These are phyloP conservation scores for Euthynnus affinis DNA, from an alignment of 2,797 vertebrate species.

Conservation along the genomic window DNA sequence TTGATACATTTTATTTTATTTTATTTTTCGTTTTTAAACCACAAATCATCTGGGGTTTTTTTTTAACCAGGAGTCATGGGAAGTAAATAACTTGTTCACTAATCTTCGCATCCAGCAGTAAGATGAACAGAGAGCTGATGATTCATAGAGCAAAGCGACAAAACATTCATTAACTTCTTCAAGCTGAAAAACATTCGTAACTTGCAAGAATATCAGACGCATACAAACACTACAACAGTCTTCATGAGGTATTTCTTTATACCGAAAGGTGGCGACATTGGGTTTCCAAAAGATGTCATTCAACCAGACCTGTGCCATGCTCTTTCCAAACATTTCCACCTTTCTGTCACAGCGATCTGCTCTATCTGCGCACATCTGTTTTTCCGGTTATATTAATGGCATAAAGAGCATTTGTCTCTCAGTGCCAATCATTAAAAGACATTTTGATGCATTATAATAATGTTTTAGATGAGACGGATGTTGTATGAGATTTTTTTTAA, in stretches of 20 bases:
- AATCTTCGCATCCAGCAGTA: not conserved
- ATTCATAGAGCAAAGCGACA: not conserved
- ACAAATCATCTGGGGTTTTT: not conserved
- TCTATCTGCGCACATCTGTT: constrained; percentile 13
- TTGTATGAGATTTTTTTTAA: not conserved
- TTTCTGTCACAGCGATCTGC: constrained; percentile 17
- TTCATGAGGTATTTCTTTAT: constrained; percentile 70
- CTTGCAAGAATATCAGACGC: not conserved
- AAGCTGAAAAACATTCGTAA: not conserved
- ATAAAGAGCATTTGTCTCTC: not conserved
- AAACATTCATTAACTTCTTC: not conserved
- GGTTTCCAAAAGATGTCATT: constrained; percentile 81
- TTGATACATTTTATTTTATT: not conserved
- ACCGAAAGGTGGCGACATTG: constrained; percentile 98
- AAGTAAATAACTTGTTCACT: constrained; percentile 4
- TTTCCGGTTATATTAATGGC: not conserved
- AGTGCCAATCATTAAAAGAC: not conserved
- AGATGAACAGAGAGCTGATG: not conserved
- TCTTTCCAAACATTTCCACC: constrained; percentile 27
- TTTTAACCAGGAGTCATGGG: too few relatives aligned
- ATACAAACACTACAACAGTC: not conserved
- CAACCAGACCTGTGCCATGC: constrained; percentile 15
- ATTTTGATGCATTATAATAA: not conserved
- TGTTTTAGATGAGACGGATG: not conserved
- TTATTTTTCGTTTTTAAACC: not conserved